phyloP scores from a whole-genome alignment of 2,113 vertebrate genomes.

The Tupaia tana region DNA sequence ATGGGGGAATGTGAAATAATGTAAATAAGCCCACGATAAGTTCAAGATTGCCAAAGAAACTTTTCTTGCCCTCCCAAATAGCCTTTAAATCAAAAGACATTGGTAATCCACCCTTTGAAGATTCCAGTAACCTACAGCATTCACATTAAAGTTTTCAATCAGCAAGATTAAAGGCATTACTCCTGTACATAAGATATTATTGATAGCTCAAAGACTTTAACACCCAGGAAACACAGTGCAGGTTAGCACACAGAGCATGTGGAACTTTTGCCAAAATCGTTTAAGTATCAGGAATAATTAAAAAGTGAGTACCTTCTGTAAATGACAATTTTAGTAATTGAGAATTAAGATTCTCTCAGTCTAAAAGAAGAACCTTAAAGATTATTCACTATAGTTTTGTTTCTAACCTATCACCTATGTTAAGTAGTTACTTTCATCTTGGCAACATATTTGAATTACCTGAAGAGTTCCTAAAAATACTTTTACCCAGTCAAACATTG shows the following conservation, averaged over 20 bases:
- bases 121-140: slow-evolving; percentile 3
- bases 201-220: slow-evolving; percentile 38
- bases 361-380: background rate
- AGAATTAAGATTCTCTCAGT: background rate
- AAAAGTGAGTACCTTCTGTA: background rate
- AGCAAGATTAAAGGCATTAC: slow-evolving; percentile 20
- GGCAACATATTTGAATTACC: background rate
- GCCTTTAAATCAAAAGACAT: slow-evolving; percentile 21
- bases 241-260: background rate
- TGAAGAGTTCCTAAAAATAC: background rate
- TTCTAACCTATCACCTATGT: background rate
- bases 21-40: background rate
- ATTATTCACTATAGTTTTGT: background rate
- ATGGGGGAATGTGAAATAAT: background rate
- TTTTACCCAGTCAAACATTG: background rate
- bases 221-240: background rate
- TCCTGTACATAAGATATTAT: background rate
- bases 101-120: slow-evolving; percentile 18
- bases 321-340: background rate
- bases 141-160: slow-evolving; percentile 45
- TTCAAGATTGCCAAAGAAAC: slow-evolving; percentile 12
- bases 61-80: background rate
- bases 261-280: slow-evolving; percentile 44
- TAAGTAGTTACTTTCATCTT: slow-evolving; percentile 19
- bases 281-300: background rate